phyloP scores from a whole-genome alignment of 2,113 vertebrate genomes.

The Salvelinus sp. region DNA sequence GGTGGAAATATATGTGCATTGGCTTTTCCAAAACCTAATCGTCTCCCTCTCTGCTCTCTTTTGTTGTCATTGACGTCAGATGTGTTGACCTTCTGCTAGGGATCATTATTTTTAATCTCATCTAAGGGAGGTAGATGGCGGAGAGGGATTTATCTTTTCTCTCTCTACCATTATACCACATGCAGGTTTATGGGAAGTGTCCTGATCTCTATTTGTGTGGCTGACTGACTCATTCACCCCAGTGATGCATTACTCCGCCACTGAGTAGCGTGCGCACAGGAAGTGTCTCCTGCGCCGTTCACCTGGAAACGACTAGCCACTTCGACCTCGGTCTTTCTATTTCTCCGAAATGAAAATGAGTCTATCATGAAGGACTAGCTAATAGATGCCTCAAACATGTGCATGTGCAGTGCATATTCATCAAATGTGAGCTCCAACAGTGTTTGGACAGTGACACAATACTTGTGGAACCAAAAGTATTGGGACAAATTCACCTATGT shows the following conservation, averaged over 20 bases:
- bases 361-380: no score
- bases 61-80: slow-evolving; percentile 78
- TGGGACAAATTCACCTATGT: no score
- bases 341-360: no score
- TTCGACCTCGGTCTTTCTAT: no score
- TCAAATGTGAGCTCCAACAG: no score
- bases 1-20: neutral
- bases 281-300: no score
- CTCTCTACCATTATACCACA: slow-evolving; percentile 58
- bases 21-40: slow-evolving; percentile 2
- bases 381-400: no score
- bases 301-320: no score
- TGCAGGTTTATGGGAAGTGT: slow-evolving; percentile 65
- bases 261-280: no score
- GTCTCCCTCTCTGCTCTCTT: slow-evolving; percentile 44
- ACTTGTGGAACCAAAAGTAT: no score
- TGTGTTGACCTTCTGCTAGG: slow-evolving; percentile 72
- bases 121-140: slow-evolving; percentile 65
- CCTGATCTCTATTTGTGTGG: slow-evolving; percentile 32
- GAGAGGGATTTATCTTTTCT: slow-evolving; percentile 56
- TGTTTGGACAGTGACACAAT: no score
- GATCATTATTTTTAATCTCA: slow-evolving; percentile 77
- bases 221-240: slow-evolving; percentile 50
- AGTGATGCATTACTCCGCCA: neutral
- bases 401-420: no score